These are phyloP conservation scores for Strigamia crassipes DNA, from an alignment of 2,888 invertebrate species.

Conservation along the genomic window DNA sequence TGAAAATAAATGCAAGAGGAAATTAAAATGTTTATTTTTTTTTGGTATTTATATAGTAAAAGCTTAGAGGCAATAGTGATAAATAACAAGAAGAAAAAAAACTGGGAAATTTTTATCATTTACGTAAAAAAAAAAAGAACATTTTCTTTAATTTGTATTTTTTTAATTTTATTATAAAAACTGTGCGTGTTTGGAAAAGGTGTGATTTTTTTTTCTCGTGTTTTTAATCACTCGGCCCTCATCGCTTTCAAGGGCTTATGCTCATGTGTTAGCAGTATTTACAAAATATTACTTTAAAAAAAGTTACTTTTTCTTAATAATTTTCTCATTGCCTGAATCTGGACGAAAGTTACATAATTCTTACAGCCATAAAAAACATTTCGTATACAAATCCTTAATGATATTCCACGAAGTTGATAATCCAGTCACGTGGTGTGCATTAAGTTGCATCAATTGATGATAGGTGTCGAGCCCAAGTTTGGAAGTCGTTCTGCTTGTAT, in stretches of 20 bases:
- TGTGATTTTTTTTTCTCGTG: too few relatives aligned
- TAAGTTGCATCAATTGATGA: constrained; percentile 35
- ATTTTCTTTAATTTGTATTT: neutral
- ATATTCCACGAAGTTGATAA: constrained; percentile 8
- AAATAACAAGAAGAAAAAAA: neutral
- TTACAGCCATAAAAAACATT: neutral
- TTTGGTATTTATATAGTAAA: neutral
- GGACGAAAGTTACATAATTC: neutral
- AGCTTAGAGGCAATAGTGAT: neutral
- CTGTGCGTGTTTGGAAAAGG: too few relatives aligned
- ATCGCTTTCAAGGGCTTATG: too few relatives aligned
- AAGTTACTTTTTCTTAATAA: neutral
- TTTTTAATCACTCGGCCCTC: too few relatives aligned
- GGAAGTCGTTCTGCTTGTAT: constrained; percentile 34
- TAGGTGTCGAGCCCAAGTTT: constrained; percentile 26
- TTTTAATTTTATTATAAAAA: too few relatives aligned
- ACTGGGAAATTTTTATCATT: too few relatives aligned
- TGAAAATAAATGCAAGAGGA: neutral
- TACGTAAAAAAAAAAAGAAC: neutral
- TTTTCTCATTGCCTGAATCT: neutral
- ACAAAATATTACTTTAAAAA: too few relatives aligned
- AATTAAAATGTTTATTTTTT: neutral
- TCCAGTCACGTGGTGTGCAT: constrained; percentile 23
- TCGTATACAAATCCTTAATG: neutral
- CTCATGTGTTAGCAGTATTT: too few relatives aligned